Base-by-base conservation (phyloP, 2,888 invertebrate genomes). In the Siphlonurus alternatus region DNA sequence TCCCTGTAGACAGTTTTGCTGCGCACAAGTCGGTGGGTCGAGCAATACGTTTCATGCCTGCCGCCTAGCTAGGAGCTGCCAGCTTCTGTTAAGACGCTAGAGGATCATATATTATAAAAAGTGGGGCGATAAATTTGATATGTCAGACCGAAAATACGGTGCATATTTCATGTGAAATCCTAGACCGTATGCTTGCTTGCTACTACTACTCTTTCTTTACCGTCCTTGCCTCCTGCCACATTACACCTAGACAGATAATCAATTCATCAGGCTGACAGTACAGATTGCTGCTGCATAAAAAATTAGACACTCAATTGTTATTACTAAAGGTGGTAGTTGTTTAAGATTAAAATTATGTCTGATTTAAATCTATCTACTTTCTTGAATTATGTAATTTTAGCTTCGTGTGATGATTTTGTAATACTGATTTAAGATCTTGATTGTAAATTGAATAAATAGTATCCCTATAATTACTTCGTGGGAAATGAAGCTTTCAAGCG, bases 91-190 rank as follows among this genome's bases (percentile, higher is more conserved):
- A 56, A 56, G 56, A 56, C 56, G 56, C 56, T 22, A 5, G 56
- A n/a, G 56, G 56, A 56, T 56, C 56, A 56, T 56, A 56, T 56
- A 20, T 56, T 56, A 56, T 56, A 56, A 56, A 56, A 56, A 56
- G 56, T 56, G 56, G 56, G n/a, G 56, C 56, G 56, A 56, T 56
- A 56, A 56, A 56, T 56, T 56, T 56, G 56, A 56, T 56, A 56
- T 56, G 56, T 56, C 56, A 56, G 56, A n/a, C 5, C n/a, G 53
- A 56, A 56, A 56, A 56, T 56, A 56, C 56, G 56, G 7, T 56
- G 56, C 56, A 56, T 56, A 56, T 56, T 56, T 56, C 56, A 56
- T 56, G 56, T 56, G 56, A 56, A 56, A 56, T 56, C 56, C 56
- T 18, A 56, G n/a, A n/a, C n/a, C n/a, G n/a, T n/a, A n/a, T n/a